Percentiles rank a stretch among this genome's conserved stretches.
These are phyloP conservation scores for Hydrocynus forskahlii DNA, from an alignment of 2,797 vertebrate genomes.

Conservation along the genomic window DNA sequence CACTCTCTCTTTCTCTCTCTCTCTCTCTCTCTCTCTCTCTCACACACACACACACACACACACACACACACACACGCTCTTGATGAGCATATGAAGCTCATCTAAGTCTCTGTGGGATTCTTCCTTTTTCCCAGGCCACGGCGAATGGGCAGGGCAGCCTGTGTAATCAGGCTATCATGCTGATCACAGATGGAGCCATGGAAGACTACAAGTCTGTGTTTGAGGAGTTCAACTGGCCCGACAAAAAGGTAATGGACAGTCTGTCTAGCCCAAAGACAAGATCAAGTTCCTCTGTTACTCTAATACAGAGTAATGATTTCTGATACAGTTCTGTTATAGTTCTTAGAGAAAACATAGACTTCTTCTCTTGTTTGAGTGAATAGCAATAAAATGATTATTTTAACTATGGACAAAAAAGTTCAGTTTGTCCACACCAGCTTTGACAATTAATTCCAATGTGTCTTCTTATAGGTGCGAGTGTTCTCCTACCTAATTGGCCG, in stretches of 20 bases:
- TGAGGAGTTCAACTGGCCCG: slow-evolving; percentile 95
- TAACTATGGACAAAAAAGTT: not conserved
- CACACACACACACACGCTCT: slow-evolving; percentile 28
- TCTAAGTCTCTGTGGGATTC: slow-evolving; percentile 38
- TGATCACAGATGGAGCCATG: slow-evolving; percentile 96
- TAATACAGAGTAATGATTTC: not conserved
- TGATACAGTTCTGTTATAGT: not conserved
- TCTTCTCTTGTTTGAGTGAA: not conserved
- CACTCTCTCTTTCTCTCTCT: no score
- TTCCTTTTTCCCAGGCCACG: slow-evolving; percentile 78
- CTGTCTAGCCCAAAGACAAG: slow-evolving; percentile 8
- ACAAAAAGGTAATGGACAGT: slow-evolving; percentile 83
- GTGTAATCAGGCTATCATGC: slow-evolving; percentile 99
- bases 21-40: not conserved
- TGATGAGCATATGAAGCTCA: not conserved
- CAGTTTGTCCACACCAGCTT: not conserved
- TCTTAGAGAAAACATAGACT: not conserved
- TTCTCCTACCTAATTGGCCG: slow-evolving; percentile 97
- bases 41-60: slow-evolving; percentile 23
- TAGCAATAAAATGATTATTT: not conserved
- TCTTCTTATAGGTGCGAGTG: slow-evolving; percentile 84
- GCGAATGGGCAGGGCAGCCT: slow-evolving; percentile 87
- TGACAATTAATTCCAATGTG: not conserved
- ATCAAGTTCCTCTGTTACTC: not conserved
- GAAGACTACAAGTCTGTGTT: slow-evolving; percentile 93